Conservation (phyloP, 2,797 vertebrate species). For the Siniperca undulata region DNA sequence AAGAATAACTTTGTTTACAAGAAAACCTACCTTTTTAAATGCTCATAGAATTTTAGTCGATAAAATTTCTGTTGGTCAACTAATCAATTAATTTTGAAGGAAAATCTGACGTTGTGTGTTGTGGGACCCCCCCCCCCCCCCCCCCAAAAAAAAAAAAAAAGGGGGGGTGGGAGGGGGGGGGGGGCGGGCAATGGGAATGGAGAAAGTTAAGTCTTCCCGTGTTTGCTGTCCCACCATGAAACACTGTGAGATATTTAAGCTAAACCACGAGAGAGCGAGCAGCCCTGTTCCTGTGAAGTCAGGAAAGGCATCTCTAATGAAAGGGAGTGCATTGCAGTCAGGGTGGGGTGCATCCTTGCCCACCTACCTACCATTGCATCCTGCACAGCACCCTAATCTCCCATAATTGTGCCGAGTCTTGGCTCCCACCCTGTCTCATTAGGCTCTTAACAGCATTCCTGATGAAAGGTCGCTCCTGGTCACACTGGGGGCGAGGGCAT, state of each 20-base stretch:
- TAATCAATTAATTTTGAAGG: background rate
- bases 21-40: background rate
- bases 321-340: slow-evolving; percentile 55
- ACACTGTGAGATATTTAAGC: slow-evolving; percentile 2
- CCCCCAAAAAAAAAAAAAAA: no score
- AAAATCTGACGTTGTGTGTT: no score
- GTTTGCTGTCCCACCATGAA: background rate
- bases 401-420: slow-evolving; percentile 73
- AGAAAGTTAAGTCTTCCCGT: background rate
- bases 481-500: slow-evolving; percentile 51
- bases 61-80: background rate
- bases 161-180: no score
- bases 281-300: slow-evolving; percentile 51
- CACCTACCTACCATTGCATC: slow-evolving; percentile 69
- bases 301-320: slow-evolving; percentile 71
- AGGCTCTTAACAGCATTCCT: slow-evolving; percentile 77
- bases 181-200: no score
- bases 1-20: background rate
- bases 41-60: background rate
- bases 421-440: slow-evolving; percentile 78
- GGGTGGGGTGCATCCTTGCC: slow-evolving; percentile 64
- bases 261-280: slow-evolving; percentile 9
- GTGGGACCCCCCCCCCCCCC: no score
- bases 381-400: slow-evolving; percentile 77
- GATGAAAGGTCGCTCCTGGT: slow-evolving; percentile 75